phyloP scores from a whole-genome alignment of 2,113 vertebrate genomes.

The Cervus canadensis region DNA sequence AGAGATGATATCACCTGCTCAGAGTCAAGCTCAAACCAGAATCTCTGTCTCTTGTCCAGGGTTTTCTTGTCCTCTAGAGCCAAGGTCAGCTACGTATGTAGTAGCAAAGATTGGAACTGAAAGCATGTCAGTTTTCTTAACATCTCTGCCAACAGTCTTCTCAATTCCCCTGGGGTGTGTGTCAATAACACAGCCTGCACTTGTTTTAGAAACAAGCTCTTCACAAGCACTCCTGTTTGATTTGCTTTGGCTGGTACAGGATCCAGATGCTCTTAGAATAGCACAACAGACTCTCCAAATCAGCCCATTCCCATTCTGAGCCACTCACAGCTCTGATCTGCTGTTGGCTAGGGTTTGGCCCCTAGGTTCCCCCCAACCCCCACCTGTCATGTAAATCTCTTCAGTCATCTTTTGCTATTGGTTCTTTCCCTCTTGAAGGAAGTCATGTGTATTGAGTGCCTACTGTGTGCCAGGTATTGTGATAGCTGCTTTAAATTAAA shows the following conservation, averaged over 20 bases:
- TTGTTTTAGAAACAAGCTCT: conserved; percentile 63
- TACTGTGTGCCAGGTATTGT: not conserved
- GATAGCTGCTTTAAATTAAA: conserved; percentile 9
- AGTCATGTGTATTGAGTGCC: not conserved
- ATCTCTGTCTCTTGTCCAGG: not conserved
- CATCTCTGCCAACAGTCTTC: conserved; percentile 20
- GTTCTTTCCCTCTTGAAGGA: not conserved
- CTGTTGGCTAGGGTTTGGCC: conserved; percentile 9
- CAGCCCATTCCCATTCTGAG: conserved; percentile 16
- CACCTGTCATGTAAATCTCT: not conserved
- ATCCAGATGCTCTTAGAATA: conserved; percentile 58
- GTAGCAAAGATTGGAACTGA: conserved; percentile 36
- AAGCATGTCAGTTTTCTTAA: conserved; percentile 55
- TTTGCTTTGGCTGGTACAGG: conserved; percentile 58
- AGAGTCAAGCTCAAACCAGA: not conserved
- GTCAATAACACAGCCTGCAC: conserved; percentile 50
- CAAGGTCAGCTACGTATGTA: conserved; percentile 30
- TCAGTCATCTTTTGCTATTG: conserved; percentile 10
- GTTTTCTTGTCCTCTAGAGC: conserved; percentile 1
- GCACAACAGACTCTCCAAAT: conserved; percentile 54
- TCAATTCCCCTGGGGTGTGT: conserved; percentile 51
- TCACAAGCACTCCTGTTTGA: conserved; percentile 52
- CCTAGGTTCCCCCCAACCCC: not conserved
- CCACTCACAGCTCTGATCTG: not conserved
- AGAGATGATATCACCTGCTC: not conserved